A percentile compares a stretch with the other conserved stretches of the same genome.
These are phyloP conservation scores for Onchidella celtica DNA, from an alignment of 2,888 invertebrate genomes.

Conservation along the genomic window DNA sequence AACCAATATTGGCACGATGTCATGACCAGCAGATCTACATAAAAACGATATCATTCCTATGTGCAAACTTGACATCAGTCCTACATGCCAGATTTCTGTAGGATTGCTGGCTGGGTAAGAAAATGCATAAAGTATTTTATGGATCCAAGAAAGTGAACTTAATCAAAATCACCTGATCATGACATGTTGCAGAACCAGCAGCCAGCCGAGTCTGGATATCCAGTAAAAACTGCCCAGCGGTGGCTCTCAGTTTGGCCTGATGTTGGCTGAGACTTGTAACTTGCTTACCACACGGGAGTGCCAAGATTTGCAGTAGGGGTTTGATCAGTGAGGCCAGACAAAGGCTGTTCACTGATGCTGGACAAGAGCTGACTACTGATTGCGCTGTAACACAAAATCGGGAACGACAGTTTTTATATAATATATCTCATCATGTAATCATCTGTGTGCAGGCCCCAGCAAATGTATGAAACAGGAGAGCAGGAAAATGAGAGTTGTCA, in stretches of 20 bases:
- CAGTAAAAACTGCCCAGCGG: neutral
- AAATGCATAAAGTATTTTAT: no score
- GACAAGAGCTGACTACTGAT: neutral
- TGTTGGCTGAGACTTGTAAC: neutral
- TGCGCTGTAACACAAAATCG: constrained; percentile 27
- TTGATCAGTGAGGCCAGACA: constrained; percentile 36
- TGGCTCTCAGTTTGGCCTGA: neutral
- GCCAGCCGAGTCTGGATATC: neutral
- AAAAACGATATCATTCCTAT: no score
- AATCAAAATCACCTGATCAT: constrained; percentile 16
- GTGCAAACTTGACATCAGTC: no score
- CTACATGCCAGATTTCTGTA: no score
- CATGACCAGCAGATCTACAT: no score
- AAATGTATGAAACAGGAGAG: neutral
- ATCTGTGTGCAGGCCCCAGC: no score
- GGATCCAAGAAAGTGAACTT: no score
- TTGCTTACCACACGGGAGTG: neutral
- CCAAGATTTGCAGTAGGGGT: constrained; percentile 29
- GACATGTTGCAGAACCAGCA: neutral
- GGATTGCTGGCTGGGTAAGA: no score
- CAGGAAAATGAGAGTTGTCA: neutral
- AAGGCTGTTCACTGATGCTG: neutral
- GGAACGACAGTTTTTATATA: no score
- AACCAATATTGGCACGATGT: no score
- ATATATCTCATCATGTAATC: no score